phyloP scores from a whole-genome alignment of 2,797 vertebrate genomes.

The Pseudochirops cupreus region DNA sequence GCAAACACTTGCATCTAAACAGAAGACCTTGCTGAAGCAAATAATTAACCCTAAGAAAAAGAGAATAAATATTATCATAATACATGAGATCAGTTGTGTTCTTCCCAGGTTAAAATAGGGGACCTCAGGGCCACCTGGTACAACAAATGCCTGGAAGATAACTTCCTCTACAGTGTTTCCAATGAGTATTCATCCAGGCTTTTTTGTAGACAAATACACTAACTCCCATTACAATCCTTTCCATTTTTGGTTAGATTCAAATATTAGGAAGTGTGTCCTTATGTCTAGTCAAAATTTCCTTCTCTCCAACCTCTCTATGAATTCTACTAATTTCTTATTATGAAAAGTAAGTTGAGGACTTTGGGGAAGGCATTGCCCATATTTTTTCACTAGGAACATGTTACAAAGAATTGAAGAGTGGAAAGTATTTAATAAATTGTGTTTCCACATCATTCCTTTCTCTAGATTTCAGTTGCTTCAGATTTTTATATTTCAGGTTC shows the following conservation, averaged over 20 bases:
- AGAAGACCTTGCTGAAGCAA: not conserved
- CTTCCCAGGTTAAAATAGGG: not conserved
- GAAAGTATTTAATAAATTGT: not conserved
- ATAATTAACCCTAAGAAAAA: not conserved
- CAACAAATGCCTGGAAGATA: not conserved
- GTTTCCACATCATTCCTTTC: not conserved
- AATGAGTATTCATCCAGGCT: not conserved
- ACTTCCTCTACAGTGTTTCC: not conserved
- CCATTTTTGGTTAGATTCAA: not conserved
- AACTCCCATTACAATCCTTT: not conserved
- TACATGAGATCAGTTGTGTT: not conserved
- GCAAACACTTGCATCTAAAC: not conserved
- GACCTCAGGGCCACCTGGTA: not conserved
- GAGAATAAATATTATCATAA: not conserved
- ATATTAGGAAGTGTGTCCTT: not conserved
- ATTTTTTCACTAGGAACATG: not conserved
- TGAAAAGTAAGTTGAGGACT: not conserved
- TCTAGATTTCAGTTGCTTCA: not conserved
- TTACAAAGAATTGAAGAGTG: not conserved
- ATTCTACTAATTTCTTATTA: not conserved
- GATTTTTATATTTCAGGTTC: not conserved
- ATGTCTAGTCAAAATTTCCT: not conserved
- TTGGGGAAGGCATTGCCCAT: not conserved
- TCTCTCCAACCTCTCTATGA: not conserved
- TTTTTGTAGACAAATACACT: not conserved